Evolutionary conservation across 2,113 vertebrate genomes (phyloP), one percentile per base, ranked within the genome.

Genomic region (Melanotaenia duboulayi): DNA sequence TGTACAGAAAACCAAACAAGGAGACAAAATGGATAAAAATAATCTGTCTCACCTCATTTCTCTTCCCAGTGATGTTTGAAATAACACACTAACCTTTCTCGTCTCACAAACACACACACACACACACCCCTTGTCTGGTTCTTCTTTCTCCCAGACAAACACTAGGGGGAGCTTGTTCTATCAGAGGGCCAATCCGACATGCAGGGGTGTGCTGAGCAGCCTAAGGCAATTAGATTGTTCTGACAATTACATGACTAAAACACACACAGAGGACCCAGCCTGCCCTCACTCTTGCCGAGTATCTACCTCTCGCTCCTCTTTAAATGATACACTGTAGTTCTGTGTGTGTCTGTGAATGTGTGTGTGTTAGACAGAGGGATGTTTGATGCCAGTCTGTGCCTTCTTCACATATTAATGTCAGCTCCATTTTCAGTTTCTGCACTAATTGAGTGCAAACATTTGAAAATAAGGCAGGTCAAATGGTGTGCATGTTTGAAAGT

Each of bases 281-380:
- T 80, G 76, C 69, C 81, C 67, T 76, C 55, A 42, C 83, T 87
- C 81, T 78, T 39, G 84, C 78, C 68, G 76, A 90, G 88, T 90
- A 93, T 91, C 93, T 94, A 93, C 93, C 93, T 94, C 92, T 89
- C 77, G 73, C 85, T 85, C 82, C 78, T 83, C 69, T 78, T 74
- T 69, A 63, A 75, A 50, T 46, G 57, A 88, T 79, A 91, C 92
- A 90, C 92, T 93, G 90, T 86, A 89, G 70, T 62, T 82, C 52
- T 74, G 50, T 74, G 66, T 70, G 84, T 76, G 80, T 65, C 64
- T 37, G 62, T 48, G 46, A 9, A 24, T 60, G 40, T 71, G 71
- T 55, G 71, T 25, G 60, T 46, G 54, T 16, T 37, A 37, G 71
- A 50, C 39, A 72, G 71, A 44, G 40, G 55, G 39, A 22, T 63